Evolutionary conservation across 2,113 vertebrate species (phyloP), one percentile per base, ranked within the genome.

Genomic region (Sturnus vulgaris): DNA sequence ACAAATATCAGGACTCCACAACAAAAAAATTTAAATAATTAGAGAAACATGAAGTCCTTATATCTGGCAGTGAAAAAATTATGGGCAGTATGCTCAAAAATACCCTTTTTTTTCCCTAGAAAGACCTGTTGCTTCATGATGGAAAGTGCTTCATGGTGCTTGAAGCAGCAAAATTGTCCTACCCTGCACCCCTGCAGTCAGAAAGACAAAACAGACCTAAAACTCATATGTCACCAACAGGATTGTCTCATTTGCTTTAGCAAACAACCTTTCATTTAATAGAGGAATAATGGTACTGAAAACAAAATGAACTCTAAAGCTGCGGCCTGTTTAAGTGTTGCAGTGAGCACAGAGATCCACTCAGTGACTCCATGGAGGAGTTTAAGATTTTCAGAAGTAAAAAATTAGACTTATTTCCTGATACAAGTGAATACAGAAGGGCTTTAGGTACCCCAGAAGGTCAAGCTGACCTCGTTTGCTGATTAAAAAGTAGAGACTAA

Each of bases 51-150:
- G 5, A 49, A 46, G 33, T 65, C 37, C 10, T 49, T 81, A 10
- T 40, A 31, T 46, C 57, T 90, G 52, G 42, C 33, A 66, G 50
- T 89, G 37, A 82, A 73, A 78, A 21, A 73, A 24, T 12, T 27
- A 37, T 37, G 23, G 7, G 9, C 28, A 70, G 11, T 21, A 19
- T 33, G 8, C 30, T 50, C 23, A 60, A 69, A 76, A 60, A 42
- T 11, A 47, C 0, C 4, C 1, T 1, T 23, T 59, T 9, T 78
- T 57, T 16, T 46, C 30, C 24, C 24, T 30, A 50, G 71, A 10
- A 44, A 40, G 53, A 80, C 57, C 30, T 57, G 17, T 82, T 76
- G n/a, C 53, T 82, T 83, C 50, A 53, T 68, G 44, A 52, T 50
- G 7, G 1, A 0, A 82, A 64, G 8, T 47, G 19, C 27, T 85